Percentiles rank a stretch among this genome's conserved stretches.
These are phyloP conservation scores for Acrobasis suavella DNA, from an alignment of 2,888 invertebrate genomes.

Conservation along the genomic window DNA sequence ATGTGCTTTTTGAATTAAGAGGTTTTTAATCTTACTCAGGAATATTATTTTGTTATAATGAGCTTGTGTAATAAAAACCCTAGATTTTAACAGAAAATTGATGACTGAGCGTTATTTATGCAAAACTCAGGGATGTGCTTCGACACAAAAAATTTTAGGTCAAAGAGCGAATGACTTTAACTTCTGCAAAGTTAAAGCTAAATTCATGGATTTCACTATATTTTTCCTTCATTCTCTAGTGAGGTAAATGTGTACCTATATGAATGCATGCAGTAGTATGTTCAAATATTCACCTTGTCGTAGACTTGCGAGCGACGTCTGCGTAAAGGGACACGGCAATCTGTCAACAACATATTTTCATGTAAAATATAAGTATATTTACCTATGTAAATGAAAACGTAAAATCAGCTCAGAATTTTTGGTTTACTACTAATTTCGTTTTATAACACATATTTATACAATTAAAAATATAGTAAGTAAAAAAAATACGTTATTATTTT, in stretches of 20 bases:
- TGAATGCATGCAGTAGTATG: slow-evolving; percentile 28
- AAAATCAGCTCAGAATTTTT: no score
- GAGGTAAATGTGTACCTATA: not conserved
- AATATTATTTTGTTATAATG: not conserved
- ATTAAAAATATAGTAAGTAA: no score
- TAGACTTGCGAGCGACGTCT: slow-evolving; percentile 90
- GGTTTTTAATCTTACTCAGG: not conserved
- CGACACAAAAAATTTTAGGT: no score
- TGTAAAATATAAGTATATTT: slow-evolving; percentile 17
- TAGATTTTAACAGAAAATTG: not conserved
- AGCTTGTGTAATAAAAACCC: not conserved
- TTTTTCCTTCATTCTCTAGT: not conserved
- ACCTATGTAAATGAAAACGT: not conserved
- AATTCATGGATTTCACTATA: no score
- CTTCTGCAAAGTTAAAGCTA: no score
- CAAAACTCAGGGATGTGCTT: no score
- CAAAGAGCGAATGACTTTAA: no score
- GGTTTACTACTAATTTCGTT: no score
- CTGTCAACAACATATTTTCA: slow-evolving; percentile 78
- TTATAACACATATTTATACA: no score
- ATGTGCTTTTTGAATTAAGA: no score
- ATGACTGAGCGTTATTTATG: no score
- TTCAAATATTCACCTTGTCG: slow-evolving; percentile 84
- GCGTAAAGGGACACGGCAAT: slow-evolving; percentile 91
- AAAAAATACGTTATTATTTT: no score